Evolutionary conservation across 2,113 vertebrate species (phyloP), one percentile per base, ranked within the genome.

Genomic region (Phoxinus phoxinus): DNA sequence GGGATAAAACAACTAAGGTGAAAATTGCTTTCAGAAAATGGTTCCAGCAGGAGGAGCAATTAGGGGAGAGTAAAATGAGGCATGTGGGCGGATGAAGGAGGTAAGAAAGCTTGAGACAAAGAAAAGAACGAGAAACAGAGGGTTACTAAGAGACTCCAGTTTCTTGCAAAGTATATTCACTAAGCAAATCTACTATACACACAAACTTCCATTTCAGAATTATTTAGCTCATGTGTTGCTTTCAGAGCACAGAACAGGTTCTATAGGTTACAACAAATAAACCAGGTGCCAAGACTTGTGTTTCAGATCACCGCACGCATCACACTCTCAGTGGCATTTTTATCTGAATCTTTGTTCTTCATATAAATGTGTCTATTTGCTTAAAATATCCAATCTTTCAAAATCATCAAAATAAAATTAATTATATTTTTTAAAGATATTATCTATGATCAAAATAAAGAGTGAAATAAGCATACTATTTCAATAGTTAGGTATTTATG

Each of bases 1-100:
- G 41, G n/a, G 12, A 25, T 25, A 53, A n/a, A 61, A 61, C n/a
- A 61, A 61, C 58, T 12, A 61, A 12, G n/a, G 71, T 44, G 46
- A 73, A 73, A 73, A 25, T 46, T 73, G 19, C 71, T 73, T 73
- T 46, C 41, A 80, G 41, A 74, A 87, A 81, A 84, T 81, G 82
- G 9, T 48, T 77, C 2, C 81, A 84, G 74, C 23, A 63, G 58
- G 77, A 63, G 58, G 35, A 44, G 77, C 56, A 27, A 63, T 80
- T 80, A 79, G 2, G 35, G 35, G n/a, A n/a, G 58, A 44, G 15
- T 65, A 44, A 78, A 51, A 6, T 13, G 15, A 37, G 74, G 81
- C 58, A 67, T 46, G 48, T 48, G 61, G 27, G 65, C 3, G 41
- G 21, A 85, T 25, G 32, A n/a, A 65, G 25, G 41, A 21, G 30